These are phyloP conservation scores for Vollenhovia emeryi DNA, from an alignment of 1,140 invertebrate species.

Conservation along the genomic window DNA sequence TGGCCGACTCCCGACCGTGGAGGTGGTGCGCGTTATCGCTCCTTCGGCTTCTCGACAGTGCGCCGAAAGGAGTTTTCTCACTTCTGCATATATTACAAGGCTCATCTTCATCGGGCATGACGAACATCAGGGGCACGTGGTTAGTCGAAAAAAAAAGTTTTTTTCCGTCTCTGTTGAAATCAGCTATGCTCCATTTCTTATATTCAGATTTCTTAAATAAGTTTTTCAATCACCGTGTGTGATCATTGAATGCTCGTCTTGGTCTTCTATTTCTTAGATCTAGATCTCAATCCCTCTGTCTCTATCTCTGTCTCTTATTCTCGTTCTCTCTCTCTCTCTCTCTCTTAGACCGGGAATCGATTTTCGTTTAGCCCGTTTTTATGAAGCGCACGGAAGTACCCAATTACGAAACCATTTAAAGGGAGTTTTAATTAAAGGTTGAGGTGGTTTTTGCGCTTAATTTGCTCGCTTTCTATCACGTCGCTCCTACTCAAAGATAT, in stretches of 20 bases:
- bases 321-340: neutral
- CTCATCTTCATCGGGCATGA: constrained; percentile 75
- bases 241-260: neutral
- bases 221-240: neutral
- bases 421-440: constrained; percentile 45
- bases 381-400: constrained; percentile 29
- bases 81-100: constrained; percentile 54
- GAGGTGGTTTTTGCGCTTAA: neutral
- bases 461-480: constrained; percentile 4
- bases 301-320: neutral
- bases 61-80: constrained; percentile 61
- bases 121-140: constrained; percentile 80
- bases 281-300: neutral
- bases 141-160: constrained; percentile 69
- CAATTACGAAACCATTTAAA: constrained; percentile 30
- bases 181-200: neutral
- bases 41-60: constrained; percentile 47
- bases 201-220: neutral
- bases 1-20: constrained; percentile 82
- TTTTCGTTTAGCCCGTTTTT: constrained; percentile 20
- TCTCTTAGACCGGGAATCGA: neutral
- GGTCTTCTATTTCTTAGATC: neutral
- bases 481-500: neutral
- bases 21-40: constrained; percentile 78
- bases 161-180: neutral